Evolutionary conservation across 1,140 invertebrate species (phyloP).

Genomic region (Limonius californicus): DNA sequence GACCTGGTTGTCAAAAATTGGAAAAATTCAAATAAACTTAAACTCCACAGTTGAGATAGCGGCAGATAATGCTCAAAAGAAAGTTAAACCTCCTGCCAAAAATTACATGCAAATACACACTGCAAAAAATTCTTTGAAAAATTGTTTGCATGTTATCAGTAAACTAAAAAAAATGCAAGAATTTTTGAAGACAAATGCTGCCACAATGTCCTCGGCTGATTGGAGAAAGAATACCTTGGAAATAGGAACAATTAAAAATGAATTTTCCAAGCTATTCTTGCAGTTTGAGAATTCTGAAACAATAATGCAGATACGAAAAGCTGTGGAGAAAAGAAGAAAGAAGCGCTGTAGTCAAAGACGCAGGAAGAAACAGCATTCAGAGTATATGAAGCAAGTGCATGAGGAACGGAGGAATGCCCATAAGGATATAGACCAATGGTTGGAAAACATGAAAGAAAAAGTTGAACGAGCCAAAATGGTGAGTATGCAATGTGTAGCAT

Average conservation of each 20-base stretch:
- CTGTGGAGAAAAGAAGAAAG: conserved; percentile 51
- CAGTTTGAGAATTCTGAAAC: conserved; percentile 47
- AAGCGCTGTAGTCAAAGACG: conserved; percentile 55
- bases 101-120: conserved; percentile 26
- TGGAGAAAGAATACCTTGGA: conserved; percentile 52
- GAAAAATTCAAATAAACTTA: conserved; percentile 32
- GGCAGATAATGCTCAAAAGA: not conserved
- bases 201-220: conserved; percentile 49
- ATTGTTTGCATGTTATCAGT: conserved; percentile 39
- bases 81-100: conserved; percentile 13
- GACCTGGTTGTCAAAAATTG: conserved; percentile 34
- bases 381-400: conserved; percentile 46
- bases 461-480: conserved; percentile 60
- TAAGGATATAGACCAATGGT: conserved; percentile 59
- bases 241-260: conserved; percentile 48
- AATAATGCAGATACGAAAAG: conserved; percentile 48
- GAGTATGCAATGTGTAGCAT: conserved; percentile 20
- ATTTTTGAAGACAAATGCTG: conserved; percentile 47
- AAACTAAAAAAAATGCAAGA: conserved; percentile 48
- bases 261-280: conserved; percentile 47
- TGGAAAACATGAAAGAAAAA: conserved; percentile 56
- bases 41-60: conserved; percentile 26
- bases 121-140: conserved; percentile 36
- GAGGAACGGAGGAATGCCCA: conserved; percentile 48
- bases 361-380: conserved; percentile 47